Evolutionary conservation across 2,113 vertebrate genomes (phyloP).

Genomic region (Lethenteron camtschaticum): DNA sequence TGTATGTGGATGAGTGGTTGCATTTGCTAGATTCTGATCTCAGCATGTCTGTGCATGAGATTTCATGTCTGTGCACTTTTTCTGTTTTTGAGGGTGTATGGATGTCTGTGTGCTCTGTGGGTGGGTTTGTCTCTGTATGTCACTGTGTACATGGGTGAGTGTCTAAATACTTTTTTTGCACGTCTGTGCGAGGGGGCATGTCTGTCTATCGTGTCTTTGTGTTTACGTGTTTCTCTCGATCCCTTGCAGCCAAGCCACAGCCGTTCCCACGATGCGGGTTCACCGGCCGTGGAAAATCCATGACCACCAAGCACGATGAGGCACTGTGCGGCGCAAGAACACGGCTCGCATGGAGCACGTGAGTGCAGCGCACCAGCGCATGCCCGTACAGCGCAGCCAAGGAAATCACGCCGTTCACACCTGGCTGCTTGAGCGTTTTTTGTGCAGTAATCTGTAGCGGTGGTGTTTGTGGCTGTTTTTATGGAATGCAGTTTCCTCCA

Average conservation of each 20-base stretch:
- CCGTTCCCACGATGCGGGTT: constrained; percentile 61
- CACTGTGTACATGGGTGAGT: background rate
- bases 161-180: background rate
- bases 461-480: background rate
- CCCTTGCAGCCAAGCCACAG: constrained; percentile 49
- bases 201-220: background rate
- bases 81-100: background rate
- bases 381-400: background rate
- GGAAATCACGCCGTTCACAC: background rate
- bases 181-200: background rate
- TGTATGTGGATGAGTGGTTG: background rate
- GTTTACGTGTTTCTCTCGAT: background rate
- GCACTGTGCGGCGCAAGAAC: constrained; percentile 73
- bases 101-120: constrained; percentile 1
- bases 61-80: background rate
- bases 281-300: constrained; percentile 77
- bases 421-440: background rate
- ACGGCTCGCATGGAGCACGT: constrained; percentile 93
- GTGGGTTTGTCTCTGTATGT: background rate
- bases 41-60: background rate
- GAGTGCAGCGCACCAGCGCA: constrained; percentile 15
- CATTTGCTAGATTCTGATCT: background rate
- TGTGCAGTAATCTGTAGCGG: background rate
- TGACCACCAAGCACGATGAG: constrained; percentile 89
- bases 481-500: constrained; percentile 48